phyloP scores from a whole-genome alignment of 2,888 invertebrate species.

The Himalopsyche anomala region DNA sequence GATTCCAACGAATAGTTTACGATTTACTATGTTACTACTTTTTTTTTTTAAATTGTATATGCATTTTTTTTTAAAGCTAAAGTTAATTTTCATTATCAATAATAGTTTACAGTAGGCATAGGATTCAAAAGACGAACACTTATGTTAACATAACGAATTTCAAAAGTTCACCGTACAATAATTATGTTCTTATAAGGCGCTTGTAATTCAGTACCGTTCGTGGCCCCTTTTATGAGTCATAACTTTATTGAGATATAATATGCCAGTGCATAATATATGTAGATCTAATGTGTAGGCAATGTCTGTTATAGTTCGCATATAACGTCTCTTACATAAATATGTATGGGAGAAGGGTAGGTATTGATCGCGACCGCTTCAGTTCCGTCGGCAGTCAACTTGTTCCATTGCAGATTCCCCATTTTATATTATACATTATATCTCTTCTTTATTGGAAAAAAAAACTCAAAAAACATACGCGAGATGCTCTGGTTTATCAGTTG shows the following conservation, averaged over 20 bases:
- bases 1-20: too few species aligned
- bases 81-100: too few species aligned
- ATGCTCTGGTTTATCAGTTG: too few species aligned
- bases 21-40: too few species aligned
- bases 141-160: too few species aligned
- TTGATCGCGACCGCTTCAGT: slow-evolving; percentile 56
- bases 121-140: too few species aligned
- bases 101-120: too few species aligned
- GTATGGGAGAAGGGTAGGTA: slow-evolving; percentile 64
- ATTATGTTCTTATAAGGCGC: neutral
- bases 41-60: too few species aligned
- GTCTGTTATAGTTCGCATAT: slow-evolving; percentile 45
- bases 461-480: too few species aligned
- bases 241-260: slow-evolving; percentile 57
- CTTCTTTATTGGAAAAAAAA: too few species aligned
- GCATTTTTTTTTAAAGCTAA: too few species aligned
- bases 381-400: slow-evolving; percentile 31
- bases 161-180: neutral
- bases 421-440: neutral
- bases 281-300: slow-evolving; percentile 65
- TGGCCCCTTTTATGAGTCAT: slow-evolving; percentile 55
- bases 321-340: slow-evolving; percentile 60
- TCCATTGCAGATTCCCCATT: slow-evolving; percentile 11
- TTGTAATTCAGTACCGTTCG: neutral
- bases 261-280: slow-evolving; percentile 60